A percentile compares a stretch with the other conserved stretches of the same genome.
Evolutionary conservation across 2,113 vertebrate genomes (phyloP).

Genomic region (Ciconia stormi): DNA sequence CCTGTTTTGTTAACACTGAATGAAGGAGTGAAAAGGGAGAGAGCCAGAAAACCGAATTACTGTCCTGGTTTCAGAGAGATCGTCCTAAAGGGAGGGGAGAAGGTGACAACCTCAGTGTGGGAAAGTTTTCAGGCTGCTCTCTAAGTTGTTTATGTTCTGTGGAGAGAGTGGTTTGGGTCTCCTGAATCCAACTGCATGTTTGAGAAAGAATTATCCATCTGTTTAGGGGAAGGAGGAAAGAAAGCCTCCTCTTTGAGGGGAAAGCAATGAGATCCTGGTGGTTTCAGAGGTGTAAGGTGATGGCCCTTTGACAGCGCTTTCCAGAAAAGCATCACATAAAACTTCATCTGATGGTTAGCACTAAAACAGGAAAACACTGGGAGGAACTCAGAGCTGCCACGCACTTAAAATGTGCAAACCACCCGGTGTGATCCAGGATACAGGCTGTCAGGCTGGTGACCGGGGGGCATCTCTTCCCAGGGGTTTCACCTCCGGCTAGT

Average conservation of each 20-base stretch:
- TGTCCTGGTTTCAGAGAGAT: background rate
- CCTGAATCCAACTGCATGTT: background rate
- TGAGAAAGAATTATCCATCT: background rate
- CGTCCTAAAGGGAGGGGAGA: conserved; percentile 5
- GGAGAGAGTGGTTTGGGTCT: background rate
- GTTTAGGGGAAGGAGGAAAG: background rate
- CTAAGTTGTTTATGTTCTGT: conserved; percentile 29
- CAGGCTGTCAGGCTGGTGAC: background rate
- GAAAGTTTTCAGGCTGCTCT: conserved; percentile 40
- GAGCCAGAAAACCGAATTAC: background rate
- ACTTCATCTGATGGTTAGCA: background rate
- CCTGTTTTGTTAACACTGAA: background rate
- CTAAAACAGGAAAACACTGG: background rate
- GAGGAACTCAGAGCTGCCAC: background rate
- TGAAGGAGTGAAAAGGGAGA: background rate
- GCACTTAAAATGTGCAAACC: background rate
- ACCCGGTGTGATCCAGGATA: background rate
- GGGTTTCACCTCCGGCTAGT: background rate
- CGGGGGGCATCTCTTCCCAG: background rate
- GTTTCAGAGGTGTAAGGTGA: background rate
- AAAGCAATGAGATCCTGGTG: background rate
- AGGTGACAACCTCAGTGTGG: conserved; percentile 27
- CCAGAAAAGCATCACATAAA: background rate
- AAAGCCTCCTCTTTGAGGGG: background rate
- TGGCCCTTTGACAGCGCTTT: background rate